phyloP scores from a whole-genome alignment of 2,113 vertebrate species.

The Polypterus bichir region DNA sequence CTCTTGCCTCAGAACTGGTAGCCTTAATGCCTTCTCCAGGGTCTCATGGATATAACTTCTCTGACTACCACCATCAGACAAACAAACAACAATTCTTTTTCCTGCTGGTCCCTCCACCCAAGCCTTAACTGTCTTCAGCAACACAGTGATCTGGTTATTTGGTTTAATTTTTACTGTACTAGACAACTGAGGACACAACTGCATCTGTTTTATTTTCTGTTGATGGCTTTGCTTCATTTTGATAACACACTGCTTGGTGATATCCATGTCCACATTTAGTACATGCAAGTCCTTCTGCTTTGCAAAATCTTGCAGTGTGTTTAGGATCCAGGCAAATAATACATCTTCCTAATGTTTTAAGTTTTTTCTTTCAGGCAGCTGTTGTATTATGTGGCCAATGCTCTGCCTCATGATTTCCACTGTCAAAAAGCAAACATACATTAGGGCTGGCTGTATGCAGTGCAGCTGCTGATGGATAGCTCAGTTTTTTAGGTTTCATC shows the following conservation, averaged over 20 bases:
- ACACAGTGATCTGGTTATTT: not conserved
- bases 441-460: slow-evolving; percentile 5
- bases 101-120: not conserved
- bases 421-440: too few species aligned
- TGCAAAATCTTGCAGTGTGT: not conserved
- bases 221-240: slow-evolving; percentile 1
- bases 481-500: not conserved
- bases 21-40: not conserved
- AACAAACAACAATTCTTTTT: not conserved
- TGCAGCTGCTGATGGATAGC: not conserved
- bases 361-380: too few species aligned
- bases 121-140: not conserved
- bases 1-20: slow-evolving; percentile 8
- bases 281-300: not conserved
- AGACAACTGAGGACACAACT: not conserved
- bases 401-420: too few species aligned
- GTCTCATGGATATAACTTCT: slow-evolving; percentile 7
- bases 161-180: not conserved
- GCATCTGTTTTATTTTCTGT: not conserved
- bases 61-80: slow-evolving; percentile 10
- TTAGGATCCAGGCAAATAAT: not conserved
- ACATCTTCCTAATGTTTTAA: not conserved
- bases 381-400: too few species aligned
- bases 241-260: not conserved
- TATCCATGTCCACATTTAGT: not conserved